Conservation (phyloP, 37 sponge, comb jelly and placozoan genomes). For the Eunapius fragilis region DNA sequence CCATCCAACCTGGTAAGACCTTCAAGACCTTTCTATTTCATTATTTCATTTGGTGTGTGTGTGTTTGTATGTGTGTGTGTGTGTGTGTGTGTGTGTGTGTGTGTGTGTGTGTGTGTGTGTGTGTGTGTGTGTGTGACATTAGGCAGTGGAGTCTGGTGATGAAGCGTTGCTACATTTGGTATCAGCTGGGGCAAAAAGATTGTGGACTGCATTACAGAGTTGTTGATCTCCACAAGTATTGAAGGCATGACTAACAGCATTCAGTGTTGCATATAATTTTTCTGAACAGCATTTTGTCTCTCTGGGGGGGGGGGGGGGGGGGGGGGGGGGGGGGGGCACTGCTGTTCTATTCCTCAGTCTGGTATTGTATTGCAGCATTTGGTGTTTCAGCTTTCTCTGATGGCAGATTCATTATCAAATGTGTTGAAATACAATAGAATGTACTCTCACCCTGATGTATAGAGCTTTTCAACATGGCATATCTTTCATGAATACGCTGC, state of each 20-base stretch:
- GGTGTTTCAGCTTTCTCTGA: too few relatives aligned
- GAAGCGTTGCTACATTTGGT: constrained; percentile 73
- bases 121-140: neutral
- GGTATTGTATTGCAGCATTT: too few relatives aligned
- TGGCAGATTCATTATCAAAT: too few relatives aligned
- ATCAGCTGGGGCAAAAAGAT: constrained; percentile 71
- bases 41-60: too few relatives aligned
- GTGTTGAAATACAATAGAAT: too few relatives aligned
- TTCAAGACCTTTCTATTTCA: neutral
- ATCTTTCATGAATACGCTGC: too few relatives aligned
- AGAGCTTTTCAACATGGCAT: too few relatives aligned
- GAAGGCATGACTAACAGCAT: neutral
- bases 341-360: too few relatives aligned
- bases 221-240: neutral
- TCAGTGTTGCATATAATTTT: neutral
- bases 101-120: neutral
- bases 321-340: too few relatives aligned
- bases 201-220: constrained; percentile 53
- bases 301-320: too few relatives aligned
- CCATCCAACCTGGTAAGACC: constrained; percentile 35
- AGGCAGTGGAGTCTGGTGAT: constrained; percentile 69
- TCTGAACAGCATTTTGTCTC: too few relatives aligned
- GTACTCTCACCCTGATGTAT: too few relatives aligned
- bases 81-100: neutral
- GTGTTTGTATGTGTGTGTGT: neutral